Conservation (phyloP, 2,888 invertebrate species). For the Sympetrum striolatum region DNA sequence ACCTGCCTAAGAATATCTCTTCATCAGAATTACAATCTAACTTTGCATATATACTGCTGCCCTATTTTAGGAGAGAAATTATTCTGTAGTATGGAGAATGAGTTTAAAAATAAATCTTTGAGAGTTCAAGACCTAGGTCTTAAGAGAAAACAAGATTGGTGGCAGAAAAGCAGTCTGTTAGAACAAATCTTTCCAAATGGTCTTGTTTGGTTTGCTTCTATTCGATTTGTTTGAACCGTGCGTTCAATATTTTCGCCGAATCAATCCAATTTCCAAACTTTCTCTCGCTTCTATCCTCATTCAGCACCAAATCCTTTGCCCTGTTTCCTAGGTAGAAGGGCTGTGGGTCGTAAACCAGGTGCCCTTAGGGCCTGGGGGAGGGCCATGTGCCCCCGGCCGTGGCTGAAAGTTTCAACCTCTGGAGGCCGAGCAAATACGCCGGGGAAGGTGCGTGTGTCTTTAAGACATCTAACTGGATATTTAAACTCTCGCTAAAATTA, state of each 20-base stretch:
- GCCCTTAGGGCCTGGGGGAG: neutral
- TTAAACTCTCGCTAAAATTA: constrained; percentile 10
- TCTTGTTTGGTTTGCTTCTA: too few species aligned
- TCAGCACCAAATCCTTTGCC: neutral
- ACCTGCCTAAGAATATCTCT: too few species aligned
- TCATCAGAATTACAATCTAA: too few species aligned
- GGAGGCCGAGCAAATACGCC: neutral
- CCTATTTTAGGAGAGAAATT: neutral
- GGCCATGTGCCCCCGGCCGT: neutral
- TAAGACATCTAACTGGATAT: constrained; percentile 15
- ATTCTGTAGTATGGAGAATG: neutral
- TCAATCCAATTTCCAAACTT: constrained; percentile 35
- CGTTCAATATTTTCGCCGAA: neutral
- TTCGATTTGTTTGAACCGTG: constrained; percentile 12
- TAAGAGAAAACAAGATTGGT: too few species aligned
- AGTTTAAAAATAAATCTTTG: neutral
- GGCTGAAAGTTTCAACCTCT: constrained; percentile 20
- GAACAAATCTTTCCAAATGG: too few species aligned
- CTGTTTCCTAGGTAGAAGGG: neutral
- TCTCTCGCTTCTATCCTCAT: neutral
- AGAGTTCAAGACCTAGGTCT: neutral
- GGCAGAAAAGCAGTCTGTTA: too few species aligned
- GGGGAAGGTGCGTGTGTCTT: constrained; percentile 6
- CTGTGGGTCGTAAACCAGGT: neutral
- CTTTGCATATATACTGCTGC: too few species aligned